These are phyloP conservation scores for Deilephila elpenor DNA, from an alignment of 2,888 invertebrate genomes.

Conservation along the genomic window DNA sequence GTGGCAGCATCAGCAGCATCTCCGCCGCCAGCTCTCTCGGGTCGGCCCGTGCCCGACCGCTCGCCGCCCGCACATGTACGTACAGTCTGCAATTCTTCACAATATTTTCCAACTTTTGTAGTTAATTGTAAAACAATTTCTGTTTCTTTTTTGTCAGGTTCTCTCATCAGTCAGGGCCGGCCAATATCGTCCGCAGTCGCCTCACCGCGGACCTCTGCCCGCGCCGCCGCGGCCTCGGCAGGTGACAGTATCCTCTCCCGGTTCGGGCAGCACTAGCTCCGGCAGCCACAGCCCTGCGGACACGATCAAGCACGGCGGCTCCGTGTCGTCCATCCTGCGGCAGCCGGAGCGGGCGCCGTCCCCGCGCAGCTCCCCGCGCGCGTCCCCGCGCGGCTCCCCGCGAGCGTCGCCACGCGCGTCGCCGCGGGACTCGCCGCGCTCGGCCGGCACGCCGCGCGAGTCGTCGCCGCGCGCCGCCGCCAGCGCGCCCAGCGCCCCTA, in stretches of 20 bases:
- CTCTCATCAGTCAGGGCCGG: slow-evolving; percentile 89
- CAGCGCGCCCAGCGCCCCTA: slow-evolving; percentile 64
- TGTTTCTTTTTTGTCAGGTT: slow-evolving; percentile 71
- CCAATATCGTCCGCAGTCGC: slow-evolving; percentile 89
- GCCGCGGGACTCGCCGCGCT: slow-evolving; percentile 73
- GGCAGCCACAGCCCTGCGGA: slow-evolving; percentile 92
- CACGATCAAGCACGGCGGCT: slow-evolving; percentile 87
- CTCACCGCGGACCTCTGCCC: slow-evolving; percentile 86
- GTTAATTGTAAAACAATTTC: neutral
- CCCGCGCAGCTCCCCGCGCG: slow-evolving; percentile 72
- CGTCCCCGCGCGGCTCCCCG: slow-evolving; percentile 71
- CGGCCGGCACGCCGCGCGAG: slow-evolving; percentile 62
- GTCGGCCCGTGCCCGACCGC: slow-evolving; percentile 85
- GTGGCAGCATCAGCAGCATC: slow-evolving; percentile 84
- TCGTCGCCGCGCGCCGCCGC: slow-evolving; percentile 53
- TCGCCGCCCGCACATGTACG: slow-evolving; percentile 89
- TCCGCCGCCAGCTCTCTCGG: slow-evolving; percentile 85
- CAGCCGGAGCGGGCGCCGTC: slow-evolving; percentile 73
- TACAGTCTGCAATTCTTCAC: slow-evolving; percentile 32
- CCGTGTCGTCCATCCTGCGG: slow-evolving; percentile 76
- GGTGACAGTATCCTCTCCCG: slow-evolving; percentile 88
- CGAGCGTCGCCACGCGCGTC: slow-evolving; percentile 68
- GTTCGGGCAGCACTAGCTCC: slow-evolving; percentile 94
- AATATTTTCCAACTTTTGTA: neutral
- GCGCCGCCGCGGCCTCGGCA: slow-evolving; percentile 80